A percentile compares a stretch with the other conserved stretches of the same genome.
These are phyloP conservation scores for Phyllotreta striolata DNA, from an alignment of 2,888 invertebrate genomes.

Conservation along the genomic window DNA sequence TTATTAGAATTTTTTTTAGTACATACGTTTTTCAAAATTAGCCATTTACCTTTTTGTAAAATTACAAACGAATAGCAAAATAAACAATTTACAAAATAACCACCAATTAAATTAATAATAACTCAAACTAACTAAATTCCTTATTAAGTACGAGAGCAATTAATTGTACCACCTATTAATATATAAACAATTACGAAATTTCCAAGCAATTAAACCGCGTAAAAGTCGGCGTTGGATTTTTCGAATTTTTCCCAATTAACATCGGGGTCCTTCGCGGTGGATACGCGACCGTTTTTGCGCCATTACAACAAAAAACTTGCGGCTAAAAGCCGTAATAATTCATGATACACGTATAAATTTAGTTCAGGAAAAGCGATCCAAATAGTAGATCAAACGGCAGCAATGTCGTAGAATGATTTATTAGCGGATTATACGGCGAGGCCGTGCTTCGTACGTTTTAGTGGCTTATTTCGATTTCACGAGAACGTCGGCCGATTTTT, in stretches of 20 bases:
- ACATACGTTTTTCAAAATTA: too few species aligned
- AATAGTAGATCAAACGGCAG: conserved; percentile 50
- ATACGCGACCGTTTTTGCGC: conserved; percentile 25
- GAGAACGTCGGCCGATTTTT: conserved; percentile 27
- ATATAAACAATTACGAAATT: too few species aligned
- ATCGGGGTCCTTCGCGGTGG: not conserved
- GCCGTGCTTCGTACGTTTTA: conserved; percentile 41
- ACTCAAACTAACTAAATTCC: too few species aligned
- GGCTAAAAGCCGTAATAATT: conserved; percentile 43
- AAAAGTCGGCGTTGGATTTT: not conserved
- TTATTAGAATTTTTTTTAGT: too few species aligned
- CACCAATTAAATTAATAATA: too few species aligned
- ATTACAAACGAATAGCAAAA: too few species aligned
- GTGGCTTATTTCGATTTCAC: conserved; percentile 47
- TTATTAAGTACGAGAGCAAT: too few species aligned
- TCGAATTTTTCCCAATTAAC: conserved; percentile 8
- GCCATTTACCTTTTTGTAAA: too few species aligned
- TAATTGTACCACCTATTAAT: too few species aligned
- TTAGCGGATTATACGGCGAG: conserved; percentile 51
- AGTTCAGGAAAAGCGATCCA: conserved; percentile 46
- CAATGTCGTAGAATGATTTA: conserved; percentile 52
- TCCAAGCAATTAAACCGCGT: too few species aligned
- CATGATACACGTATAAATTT: conserved; percentile 48
- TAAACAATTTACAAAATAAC: too few species aligned
- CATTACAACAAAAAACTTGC: conserved; percentile 36